phyloP scores from a whole-genome alignment of 2,797 vertebrate genomes.

The Amphiprion clarkii region DNA sequence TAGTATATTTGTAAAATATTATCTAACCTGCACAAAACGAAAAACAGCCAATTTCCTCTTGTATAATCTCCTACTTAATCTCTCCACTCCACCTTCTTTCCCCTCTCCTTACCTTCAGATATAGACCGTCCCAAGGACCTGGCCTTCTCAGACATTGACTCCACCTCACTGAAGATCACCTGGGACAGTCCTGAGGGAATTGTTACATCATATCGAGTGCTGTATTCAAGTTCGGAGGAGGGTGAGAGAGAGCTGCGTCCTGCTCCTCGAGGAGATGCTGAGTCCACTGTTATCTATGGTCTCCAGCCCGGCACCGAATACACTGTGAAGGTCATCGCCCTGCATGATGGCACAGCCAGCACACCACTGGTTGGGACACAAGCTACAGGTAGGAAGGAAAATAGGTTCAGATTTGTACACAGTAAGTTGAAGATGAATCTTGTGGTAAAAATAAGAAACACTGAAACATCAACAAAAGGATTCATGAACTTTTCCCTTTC shows the following conservation, averaged over 20 bases:
- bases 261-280: constrained; percentile 90
- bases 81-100: background rate
- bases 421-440: background rate
- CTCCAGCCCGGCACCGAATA: constrained; percentile 98
- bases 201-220: constrained; percentile 93
- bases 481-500: background rate
- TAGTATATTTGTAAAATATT: background rate
- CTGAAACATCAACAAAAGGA: background rate
- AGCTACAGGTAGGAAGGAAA: constrained; percentile 90
- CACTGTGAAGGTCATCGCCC: constrained; percentile 96
- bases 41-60: background rate
- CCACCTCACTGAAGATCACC: constrained; percentile 93
- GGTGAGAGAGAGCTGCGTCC: constrained; percentile 93
- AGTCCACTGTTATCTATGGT: constrained; percentile 91
- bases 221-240: constrained; percentile 95
- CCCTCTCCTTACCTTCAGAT: constrained; percentile 79
- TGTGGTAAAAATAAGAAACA: background rate
- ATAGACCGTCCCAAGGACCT: constrained; percentile 96
- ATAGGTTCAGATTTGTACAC: background rate
- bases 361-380: constrained; percentile 92
- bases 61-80: background rate
- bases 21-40: too few species aligned
- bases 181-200: constrained; percentile 98
- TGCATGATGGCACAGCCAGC: constrained; percentile 93
- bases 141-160: constrained; percentile 94